phyloP scores from a whole-genome alignment of 2,888 invertebrate species.

The Dyspetes luteomarginatus region DNA sequence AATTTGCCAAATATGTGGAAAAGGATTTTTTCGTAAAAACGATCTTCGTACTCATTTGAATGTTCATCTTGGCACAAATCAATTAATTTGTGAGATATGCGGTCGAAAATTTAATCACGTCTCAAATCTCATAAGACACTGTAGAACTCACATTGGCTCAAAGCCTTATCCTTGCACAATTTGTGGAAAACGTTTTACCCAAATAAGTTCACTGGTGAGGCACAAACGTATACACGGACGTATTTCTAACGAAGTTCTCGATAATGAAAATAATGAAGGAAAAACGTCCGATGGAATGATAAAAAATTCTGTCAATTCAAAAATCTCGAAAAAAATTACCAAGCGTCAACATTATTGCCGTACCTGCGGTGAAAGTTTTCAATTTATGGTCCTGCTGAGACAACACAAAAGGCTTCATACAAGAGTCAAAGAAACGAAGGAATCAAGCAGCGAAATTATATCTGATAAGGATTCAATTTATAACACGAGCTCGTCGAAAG shows the following conservation, averaged over 20 bases:
- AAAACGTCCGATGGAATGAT: neutral
- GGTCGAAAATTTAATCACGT: conserved; percentile 82
- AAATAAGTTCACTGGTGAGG: conserved; percentile 77
- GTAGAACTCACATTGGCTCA: conserved; percentile 81
- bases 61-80: conserved; percentile 82
- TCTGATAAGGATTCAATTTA: neutral
- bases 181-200: conserved; percentile 80
- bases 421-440: conserved; percentile 45
- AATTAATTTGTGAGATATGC: conserved; percentile 81
- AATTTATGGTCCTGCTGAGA: conserved; percentile 76
- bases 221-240: conserved; percentile 77
- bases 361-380: conserved; percentile 80
- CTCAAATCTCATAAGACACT: conserved; percentile 82
- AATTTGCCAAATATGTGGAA: conserved; percentile 79
- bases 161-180: conserved; percentile 81
- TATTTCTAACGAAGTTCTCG: conserved; percentile 45
- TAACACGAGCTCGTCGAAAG: neutral
- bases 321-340: too few species aligned
- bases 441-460: neutral
- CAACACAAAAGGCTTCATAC: conserved; percentile 77
- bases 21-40: conserved; percentile 80
- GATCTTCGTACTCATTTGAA: conserved; percentile 82
- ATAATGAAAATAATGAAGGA: conserved; percentile 21
- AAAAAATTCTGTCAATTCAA: conserved; percentile 24
- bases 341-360: conserved; percentile 79